Percentiles rank a stretch among this genome's conserved stretches.
phyloP scores from a whole-genome alignment of 2,797 vertebrate genomes.

The Liasis olivaceus region DNA sequence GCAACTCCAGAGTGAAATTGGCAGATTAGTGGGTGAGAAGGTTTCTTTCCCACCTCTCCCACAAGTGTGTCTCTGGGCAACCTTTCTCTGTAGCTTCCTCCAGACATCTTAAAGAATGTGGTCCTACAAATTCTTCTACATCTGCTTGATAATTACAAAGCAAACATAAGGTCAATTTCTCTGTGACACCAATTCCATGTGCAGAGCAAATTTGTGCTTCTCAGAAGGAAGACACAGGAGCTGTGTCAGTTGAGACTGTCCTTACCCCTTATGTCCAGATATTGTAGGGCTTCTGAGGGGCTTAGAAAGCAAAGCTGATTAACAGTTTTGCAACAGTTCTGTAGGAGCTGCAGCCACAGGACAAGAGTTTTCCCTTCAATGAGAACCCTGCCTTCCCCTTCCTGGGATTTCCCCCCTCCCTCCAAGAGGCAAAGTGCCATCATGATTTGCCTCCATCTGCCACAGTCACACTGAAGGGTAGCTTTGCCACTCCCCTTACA shows the following conservation, averaged over 20 bases:
- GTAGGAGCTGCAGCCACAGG: not conserved
- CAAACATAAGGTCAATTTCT: no score
- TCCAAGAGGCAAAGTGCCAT: not conserved
- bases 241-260: not conserved
- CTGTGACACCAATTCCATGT: no score
- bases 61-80: no score
- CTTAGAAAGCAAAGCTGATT: not conserved
- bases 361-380: not conserved
- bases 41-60: no score
- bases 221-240: not conserved
- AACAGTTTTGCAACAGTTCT: not conserved
- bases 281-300: not conserved
- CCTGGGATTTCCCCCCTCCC: no score
- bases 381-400: not conserved
- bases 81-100: no score
- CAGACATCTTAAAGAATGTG: no score
- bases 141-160: no score
- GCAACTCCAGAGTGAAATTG: no score
- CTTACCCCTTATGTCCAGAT: not conserved
- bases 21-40: no score
- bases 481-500: not conserved
- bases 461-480: not conserved
- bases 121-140: no score
- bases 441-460: not conserved
- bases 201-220: no score